phyloP scores from a whole-genome alignment of 2,113 vertebrate genomes.

The Loxodonta africana region DNA sequence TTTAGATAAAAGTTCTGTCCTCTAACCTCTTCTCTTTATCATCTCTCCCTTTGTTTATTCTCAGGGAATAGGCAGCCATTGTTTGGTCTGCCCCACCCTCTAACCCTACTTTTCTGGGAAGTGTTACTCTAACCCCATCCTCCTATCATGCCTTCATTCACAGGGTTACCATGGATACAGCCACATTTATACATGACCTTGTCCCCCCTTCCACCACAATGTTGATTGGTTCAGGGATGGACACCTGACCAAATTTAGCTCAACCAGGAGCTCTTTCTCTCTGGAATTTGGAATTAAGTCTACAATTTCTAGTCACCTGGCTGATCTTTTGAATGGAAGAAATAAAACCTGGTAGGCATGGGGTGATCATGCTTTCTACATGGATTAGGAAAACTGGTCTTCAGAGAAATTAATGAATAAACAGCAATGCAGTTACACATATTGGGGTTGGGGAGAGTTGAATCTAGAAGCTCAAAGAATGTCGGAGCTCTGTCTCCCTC shows the following conservation, averaged over 20 bases:
- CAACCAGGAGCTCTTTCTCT: background rate
- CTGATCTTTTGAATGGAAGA: background rate
- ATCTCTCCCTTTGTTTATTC: slow-evolving; percentile 33
- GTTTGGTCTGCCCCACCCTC: background rate
- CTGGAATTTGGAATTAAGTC: background rate
- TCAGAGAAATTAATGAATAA: background rate
- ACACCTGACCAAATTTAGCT: background rate
- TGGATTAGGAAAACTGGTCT: background rate
- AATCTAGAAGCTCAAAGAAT: background rate
- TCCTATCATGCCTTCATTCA: background rate
- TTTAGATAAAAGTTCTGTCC: background rate
- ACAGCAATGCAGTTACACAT: background rate
- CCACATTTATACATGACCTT: background rate
- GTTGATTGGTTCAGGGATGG: background rate
- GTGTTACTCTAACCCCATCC: background rate
- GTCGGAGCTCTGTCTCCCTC: background rate
- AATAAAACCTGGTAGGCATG: background rate
- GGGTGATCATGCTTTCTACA: slow-evolving; percentile 11
- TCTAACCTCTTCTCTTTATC: background rate
- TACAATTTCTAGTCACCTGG: background rate
- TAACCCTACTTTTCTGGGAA: background rate
- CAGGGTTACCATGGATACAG: background rate
- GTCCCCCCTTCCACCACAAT: background rate
- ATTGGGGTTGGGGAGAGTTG: background rate
- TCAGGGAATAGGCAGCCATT: background rate